phyloP scores from a whole-genome alignment of 1,140 invertebrate genomes.

The Brachionus asplanchnoidis region DNA sequence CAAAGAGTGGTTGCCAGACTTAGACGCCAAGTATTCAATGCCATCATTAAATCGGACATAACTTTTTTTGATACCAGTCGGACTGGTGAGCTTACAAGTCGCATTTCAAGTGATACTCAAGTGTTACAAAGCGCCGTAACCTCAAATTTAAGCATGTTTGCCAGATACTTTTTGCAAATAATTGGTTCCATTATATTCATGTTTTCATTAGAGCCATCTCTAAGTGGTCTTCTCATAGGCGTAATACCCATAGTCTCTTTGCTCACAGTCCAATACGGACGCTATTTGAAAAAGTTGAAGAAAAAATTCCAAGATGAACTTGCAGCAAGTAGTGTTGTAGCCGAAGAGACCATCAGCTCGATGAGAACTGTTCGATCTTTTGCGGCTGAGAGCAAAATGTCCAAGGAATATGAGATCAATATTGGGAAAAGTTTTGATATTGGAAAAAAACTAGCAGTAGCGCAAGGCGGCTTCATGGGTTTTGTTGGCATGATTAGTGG shows the following conservation, averaged over 20 bases:
- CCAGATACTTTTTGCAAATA: conserved; percentile 51
- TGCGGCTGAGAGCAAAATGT: conserved; percentile 49
- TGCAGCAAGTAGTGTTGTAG: conserved; percentile 43
- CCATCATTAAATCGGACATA: conserved; percentile 51
- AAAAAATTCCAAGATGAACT: conserved; percentile 53
- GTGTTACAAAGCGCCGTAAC: conserved; percentile 55
- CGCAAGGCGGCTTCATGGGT: conserved; percentile 48
- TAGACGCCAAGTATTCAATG: conserved; percentile 48
- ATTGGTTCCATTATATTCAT: conserved; percentile 53
- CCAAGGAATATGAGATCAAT: conserved; percentile 46
- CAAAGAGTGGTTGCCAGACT: conserved; percentile 53
- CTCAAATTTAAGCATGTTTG: conserved; percentile 54
- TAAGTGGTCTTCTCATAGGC: conserved; percentile 52
- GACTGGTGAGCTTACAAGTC: conserved; percentile 55
- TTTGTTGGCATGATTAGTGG: conserved; percentile 48
- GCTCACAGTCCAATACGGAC: conserved; percentile 53
- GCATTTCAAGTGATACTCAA: conserved; percentile 54
- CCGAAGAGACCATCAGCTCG: conserved; percentile 24
- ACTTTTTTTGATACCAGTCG: conserved; percentile 56
- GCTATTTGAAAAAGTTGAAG: conserved; percentile 48
- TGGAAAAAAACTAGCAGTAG: conserved; percentile 51
- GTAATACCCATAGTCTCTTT: conserved; percentile 53
- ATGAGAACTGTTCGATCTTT: conserved; percentile 53
- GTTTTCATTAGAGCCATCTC: conserved; percentile 52
- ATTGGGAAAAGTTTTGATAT: conserved; percentile 51